phyloP scores from a whole-genome alignment of 1,140 invertebrate genomes.

The Penaeus vannamei region DNA sequence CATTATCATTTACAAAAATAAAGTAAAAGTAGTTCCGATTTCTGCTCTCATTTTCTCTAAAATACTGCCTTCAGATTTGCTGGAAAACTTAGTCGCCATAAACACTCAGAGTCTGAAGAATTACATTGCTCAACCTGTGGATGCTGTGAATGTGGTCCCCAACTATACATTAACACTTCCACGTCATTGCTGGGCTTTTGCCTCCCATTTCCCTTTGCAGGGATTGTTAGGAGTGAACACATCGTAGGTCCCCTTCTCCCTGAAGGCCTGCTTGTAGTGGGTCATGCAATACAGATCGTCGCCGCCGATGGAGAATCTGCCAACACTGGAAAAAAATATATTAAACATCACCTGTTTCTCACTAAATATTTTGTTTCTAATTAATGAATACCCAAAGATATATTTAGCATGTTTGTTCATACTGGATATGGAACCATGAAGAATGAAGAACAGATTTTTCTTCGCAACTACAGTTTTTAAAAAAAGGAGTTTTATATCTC shows the following conservation, averaged over 20 bases:
- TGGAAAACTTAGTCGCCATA: too few species aligned
- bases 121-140: too few species aligned
- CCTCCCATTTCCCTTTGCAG: slow-evolving; percentile 59
- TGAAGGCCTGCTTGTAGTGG: slow-evolving; percentile 87
- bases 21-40: too few species aligned
- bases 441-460: neutral
- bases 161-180: too few species aligned
- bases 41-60: too few species aligned
- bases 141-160: too few species aligned
- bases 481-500: slow-evolving; percentile 67
- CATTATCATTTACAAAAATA: too few species aligned
- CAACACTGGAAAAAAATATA: slow-evolving; percentile 54
- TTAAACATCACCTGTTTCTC: neutral
- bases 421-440: too few species aligned
- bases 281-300: slow-evolving; percentile 84
- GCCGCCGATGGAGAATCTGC: slow-evolving; percentile 71
- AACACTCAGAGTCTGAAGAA: too few species aligned
- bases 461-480: neutral
- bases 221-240: slow-evolving; percentile 69
- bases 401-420: too few species aligned
- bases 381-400: neutral
- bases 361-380: neutral
- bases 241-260: slow-evolving; percentile 88
- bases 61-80: too few species aligned
- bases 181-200: slow-evolving; percentile 9